Conservation (phyloP, 2,113 vertebrate species). For the Larimichthys polyactis region DNA sequence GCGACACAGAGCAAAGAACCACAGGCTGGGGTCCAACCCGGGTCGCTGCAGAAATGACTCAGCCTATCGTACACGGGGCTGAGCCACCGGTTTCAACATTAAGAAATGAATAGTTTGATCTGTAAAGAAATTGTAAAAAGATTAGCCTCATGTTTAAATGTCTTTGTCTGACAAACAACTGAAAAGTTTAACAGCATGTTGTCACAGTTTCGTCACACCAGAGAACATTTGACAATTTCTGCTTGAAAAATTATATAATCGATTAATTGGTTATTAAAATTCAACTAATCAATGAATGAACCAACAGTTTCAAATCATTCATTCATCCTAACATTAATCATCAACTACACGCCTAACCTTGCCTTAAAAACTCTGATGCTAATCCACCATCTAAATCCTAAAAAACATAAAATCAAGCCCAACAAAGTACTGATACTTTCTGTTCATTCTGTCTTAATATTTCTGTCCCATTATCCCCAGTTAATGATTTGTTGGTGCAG, state of each 20-base stretch:
- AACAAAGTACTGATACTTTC: not conserved
- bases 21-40: no score
- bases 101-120: not conserved
- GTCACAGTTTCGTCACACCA: not conserved
- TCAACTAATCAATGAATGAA: not conserved
- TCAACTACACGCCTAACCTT: not conserved
- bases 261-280: not conserved
- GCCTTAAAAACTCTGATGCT: not conserved
- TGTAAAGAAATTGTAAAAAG: not conserved
- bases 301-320: not conserved
- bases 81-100: not conserved
- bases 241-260: not conserved
- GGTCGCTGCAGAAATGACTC: no score
- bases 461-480: not conserved
- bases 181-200: not conserved
- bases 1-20: no score
- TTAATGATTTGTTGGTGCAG: not conserved
- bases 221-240: not conserved
- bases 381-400: not conserved
- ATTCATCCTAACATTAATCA: not conserved
- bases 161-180: not conserved
- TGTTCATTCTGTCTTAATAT: not conserved
- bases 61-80: no score
- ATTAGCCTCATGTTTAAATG: not conserved
- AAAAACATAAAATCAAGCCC: not conserved